Base-by-base conservation (phyloP, 2,113 vertebrate genomes). In the Triplophysa siluroides region DNA sequence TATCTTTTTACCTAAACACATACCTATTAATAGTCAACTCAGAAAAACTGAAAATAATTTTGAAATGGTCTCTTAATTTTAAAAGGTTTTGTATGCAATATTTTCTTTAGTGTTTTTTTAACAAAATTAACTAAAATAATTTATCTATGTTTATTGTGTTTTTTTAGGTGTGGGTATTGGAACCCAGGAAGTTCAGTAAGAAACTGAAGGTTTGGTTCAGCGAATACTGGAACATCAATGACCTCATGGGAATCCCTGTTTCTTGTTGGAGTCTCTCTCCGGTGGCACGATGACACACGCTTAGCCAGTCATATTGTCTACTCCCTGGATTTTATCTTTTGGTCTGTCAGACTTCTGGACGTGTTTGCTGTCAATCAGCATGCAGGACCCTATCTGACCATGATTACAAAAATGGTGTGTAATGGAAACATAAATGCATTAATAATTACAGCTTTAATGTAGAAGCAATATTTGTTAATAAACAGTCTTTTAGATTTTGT, bases 401-500 rank as follows among this genome's bases (percentile, higher is more conserved):
- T 99, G 95, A 96, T 99, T 84, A 95, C 96, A 7, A 98, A 98
- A 90, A 99, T 99, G 98, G 98, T 98, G 80, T 83, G 95, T 89
- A 50, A 23, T 61, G 3, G 29, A 52, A 65, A 76, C 47, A 1
- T 11, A 11, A 11, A 10, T n/a, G 70, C 12, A n/a, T n/a, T n/a
- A 45, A 68, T 63, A 60, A 8, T n/a, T 21, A 24, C 12, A n/a
- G 11, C 54, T 5, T 18, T 24, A 8, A 43, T 69, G 3, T 50
- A n/a, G 64, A 8, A 14, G 12, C 7, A 5, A n/a, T 50, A 7
- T 33, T 18, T 13, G 58, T 29, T 72, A 14, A 9, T 23, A 24
- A 23, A 8, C 0, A 9, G 11, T 38, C 9, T 79, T 6, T 78
- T 50, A 29, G 13, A 60, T 9, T 69, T 14, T 80, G 47, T 76